These are phyloP conservation scores for Eupeodes corollae DNA, from an alignment of 1,140 invertebrate genomes.

Conservation along the genomic window DNA sequence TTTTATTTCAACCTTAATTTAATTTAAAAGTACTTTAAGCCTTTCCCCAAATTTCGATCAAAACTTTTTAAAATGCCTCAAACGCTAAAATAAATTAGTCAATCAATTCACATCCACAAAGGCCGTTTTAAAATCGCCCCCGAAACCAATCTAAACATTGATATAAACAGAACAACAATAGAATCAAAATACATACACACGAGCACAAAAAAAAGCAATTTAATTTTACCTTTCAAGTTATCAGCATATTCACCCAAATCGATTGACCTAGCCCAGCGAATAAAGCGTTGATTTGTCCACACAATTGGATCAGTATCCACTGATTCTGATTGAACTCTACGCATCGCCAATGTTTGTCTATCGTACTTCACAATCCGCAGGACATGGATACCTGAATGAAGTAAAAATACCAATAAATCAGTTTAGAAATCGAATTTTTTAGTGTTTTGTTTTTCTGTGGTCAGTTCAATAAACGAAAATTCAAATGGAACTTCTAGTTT, in stretches of 20 bases:
- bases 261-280: conserved; percentile 84
- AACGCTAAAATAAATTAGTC: too few relatives aligned
- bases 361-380: conserved; percentile 86
- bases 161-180: too few relatives aligned
- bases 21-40: too few relatives aligned
- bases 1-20: too few relatives aligned
- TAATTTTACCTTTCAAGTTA: conserved; percentile 71
- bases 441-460: background rate
- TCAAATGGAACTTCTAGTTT: background rate
- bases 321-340: conserved; percentile 76
- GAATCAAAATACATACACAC: too few relatives aligned
- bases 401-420: background rate
- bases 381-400: conserved; percentile 58
- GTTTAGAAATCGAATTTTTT: background rate
- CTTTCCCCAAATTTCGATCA: too few relatives aligned
- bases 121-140: too few relatives aligned
- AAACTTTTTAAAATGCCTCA: too few relatives aligned
- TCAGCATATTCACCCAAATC: conserved; percentile 88
- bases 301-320: conserved; percentile 82
- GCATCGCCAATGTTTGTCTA: conserved; percentile 74
- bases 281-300: conserved; percentile 89
- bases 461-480: background rate
- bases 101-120: too few relatives aligned
- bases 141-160: too few relatives aligned
- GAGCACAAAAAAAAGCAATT: background rate